These are phyloP conservation scores for Hippotragus niger DNA, from an alignment of 2,113 vertebrate genomes.

Conservation along the genomic window DNA sequence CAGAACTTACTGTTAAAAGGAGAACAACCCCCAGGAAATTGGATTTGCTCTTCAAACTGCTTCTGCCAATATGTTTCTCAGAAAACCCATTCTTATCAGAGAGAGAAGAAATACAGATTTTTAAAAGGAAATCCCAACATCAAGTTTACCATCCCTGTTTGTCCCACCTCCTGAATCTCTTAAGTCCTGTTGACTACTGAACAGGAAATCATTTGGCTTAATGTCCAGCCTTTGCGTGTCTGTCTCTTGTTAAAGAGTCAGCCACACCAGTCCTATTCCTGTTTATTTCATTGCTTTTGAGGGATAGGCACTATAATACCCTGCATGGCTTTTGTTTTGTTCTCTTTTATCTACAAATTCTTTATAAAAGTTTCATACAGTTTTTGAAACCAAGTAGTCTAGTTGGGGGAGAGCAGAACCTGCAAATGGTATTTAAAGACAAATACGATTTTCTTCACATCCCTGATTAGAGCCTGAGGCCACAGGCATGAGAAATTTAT, in stretches of 20 bases:
- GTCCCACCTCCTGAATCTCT: background rate
- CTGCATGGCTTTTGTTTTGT: background rate
- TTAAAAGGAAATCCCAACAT: conserved; percentile 27
- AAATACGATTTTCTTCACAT: background rate
- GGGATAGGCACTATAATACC: background rate
- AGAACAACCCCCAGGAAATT: background rate
- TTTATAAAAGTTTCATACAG: background rate
- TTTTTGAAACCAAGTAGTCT: conserved; percentile 5
- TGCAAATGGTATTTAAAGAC: background rate
- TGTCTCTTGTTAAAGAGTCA: background rate
- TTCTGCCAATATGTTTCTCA: conserved; percentile 41
- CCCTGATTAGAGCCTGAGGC: background rate
- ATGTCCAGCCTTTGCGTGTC: background rate
- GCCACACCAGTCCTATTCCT: background rate
- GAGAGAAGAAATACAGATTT: conserved; percentile 13
- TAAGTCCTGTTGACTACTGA: background rate
- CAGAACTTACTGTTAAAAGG: conserved; percentile 18
- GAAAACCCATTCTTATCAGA: background rate
- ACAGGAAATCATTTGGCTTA: background rate
- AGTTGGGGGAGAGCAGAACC: background rate
- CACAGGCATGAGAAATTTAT: background rate
- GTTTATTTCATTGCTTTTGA: background rate
- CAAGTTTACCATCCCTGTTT: background rate
- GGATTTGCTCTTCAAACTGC: background rate
- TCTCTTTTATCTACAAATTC: background rate